phyloP scores from a whole-genome alignment of 2,888 invertebrate species.

The Griposia aprilina region DNA sequence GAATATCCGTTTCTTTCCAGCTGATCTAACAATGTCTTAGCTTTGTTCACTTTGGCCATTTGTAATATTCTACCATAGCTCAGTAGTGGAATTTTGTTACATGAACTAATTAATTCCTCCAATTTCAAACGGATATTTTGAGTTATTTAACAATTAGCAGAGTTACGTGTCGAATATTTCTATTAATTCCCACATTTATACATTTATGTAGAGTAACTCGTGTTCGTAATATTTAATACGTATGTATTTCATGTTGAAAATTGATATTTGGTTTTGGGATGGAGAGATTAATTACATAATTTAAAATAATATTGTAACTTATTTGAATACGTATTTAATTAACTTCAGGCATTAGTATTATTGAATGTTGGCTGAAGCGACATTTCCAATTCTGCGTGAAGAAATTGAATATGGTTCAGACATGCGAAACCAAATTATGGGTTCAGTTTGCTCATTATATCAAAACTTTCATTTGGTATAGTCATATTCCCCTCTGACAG shows the following conservation, averaged over 20 bases:
- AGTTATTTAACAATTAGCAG: not conserved
- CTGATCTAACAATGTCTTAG: not conserved
- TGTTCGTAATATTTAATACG: not conserved
- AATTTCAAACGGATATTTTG: not conserved
- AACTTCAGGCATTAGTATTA: too few relatives aligned
- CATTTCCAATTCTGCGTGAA: too few relatives aligned
- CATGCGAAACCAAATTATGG: too few relatives aligned
- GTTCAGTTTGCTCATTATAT: too few relatives aligned
- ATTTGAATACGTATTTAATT: too few relatives aligned
- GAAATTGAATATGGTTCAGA: too few relatives aligned
- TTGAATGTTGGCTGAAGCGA: too few relatives aligned
- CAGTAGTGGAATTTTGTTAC: not conserved
- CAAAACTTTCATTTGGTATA: not conserved
- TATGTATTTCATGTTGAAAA: too few relatives aligned
- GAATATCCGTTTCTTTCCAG: conserved; percentile 17
- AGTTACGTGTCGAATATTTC: not conserved
- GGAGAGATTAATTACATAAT: too few relatives aligned
- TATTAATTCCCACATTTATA: not conserved
- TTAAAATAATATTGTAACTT: too few relatives aligned
- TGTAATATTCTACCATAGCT: not conserved
- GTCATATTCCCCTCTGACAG: not conserved
- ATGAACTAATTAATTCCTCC: not conserved
- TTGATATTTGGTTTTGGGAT: too few relatives aligned
- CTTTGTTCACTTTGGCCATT: not conserved
- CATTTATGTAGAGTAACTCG: too few relatives aligned